Evolutionary conservation across 2,113 vertebrate genomes (phyloP).

Genomic region (Microcebus jonahi): DNA sequence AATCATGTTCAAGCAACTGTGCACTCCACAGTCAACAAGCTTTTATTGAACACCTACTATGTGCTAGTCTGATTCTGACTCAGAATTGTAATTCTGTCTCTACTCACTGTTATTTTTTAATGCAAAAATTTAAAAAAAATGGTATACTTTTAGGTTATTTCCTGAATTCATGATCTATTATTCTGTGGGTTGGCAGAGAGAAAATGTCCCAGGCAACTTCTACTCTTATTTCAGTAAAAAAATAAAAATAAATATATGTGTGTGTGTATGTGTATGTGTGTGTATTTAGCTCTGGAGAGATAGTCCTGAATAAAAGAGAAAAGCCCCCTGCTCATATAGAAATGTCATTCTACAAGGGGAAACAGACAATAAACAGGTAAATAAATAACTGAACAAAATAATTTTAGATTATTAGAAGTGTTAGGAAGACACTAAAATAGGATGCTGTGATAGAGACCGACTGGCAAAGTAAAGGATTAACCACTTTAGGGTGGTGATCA

Average conservation of each 20-base stretch:
- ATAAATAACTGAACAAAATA: background rate
- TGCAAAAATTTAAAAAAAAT: conserved; percentile 27
- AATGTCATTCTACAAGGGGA: background rate
- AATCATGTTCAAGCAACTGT: background rate
- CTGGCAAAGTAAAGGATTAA: background rate
- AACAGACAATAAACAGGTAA: background rate
- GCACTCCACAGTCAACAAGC: background rate
- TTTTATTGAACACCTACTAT: background rate
- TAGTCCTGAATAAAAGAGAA: background rate
- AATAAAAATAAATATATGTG: too few species aligned
- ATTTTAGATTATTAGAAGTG: background rate
- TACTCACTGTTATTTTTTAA: background rate
- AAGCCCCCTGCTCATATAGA: background rate
- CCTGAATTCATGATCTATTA: background rate
- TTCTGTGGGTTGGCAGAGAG: background rate
- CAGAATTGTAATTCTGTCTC: background rate
- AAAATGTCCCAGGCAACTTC: background rate
- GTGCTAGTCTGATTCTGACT: background rate
- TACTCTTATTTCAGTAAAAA: background rate
- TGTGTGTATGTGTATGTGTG: too few species aligned
- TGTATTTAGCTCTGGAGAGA: background rate
- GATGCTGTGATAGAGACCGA: background rate
- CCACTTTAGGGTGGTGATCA: background rate
- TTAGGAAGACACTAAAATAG: background rate
- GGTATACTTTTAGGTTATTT: background rate